Evolutionary conservation across 2,888 invertebrate species (phyloP).

Genomic region (Drosophila merina): DNA sequence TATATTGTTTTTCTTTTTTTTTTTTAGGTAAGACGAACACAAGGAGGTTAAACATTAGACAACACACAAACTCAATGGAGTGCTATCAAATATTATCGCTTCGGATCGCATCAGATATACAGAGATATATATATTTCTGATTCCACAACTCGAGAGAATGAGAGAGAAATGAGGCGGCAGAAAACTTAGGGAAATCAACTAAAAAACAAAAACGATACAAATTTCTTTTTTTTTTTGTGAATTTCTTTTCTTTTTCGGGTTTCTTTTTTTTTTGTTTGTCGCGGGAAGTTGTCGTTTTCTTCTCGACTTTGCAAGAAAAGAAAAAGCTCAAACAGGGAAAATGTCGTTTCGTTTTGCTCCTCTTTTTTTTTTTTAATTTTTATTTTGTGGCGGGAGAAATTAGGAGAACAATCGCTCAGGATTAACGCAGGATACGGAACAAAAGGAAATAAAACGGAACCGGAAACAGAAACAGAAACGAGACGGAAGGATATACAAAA

Average conservation of each 20-base stretch:
- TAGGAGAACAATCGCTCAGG: constrained; percentile 18
- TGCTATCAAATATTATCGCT: constrained; percentile 84
- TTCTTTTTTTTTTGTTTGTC: constrained; percentile 31
- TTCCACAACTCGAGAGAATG: constrained; percentile 54
- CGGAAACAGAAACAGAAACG: constrained; percentile 9
- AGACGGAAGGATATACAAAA: constrained; percentile 10
- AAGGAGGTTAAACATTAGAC: constrained; percentile 94
- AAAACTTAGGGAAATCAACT: constrained; percentile 33
- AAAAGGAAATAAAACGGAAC: constrained; percentile 26
- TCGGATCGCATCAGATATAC: constrained; percentile 46
- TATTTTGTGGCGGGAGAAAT: constrained; percentile 34
- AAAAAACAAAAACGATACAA: constrained; percentile 17
- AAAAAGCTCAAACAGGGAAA: constrained; percentile 83
- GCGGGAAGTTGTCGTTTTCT: constrained; percentile 51
- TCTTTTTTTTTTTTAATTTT: constrained; percentile 12
- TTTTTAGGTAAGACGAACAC: constrained; percentile 91
- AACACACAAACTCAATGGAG: constrained; percentile 90
- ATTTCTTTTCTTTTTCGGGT: constrained; percentile 35
- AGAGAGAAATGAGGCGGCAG: constrained; percentile 50
- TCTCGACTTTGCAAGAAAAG: constrained; percentile 81
- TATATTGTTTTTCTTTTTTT: constrained; percentile 50
- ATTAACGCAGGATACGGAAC: constrained; percentile 18
- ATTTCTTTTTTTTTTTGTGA: constrained; percentile 30
- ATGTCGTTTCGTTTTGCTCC: constrained; percentile 42
- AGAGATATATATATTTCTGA: constrained; percentile 44